Conservation (phyloP, 2,797 vertebrate genomes). For the Pseudocheirus occidentalis region DNA sequence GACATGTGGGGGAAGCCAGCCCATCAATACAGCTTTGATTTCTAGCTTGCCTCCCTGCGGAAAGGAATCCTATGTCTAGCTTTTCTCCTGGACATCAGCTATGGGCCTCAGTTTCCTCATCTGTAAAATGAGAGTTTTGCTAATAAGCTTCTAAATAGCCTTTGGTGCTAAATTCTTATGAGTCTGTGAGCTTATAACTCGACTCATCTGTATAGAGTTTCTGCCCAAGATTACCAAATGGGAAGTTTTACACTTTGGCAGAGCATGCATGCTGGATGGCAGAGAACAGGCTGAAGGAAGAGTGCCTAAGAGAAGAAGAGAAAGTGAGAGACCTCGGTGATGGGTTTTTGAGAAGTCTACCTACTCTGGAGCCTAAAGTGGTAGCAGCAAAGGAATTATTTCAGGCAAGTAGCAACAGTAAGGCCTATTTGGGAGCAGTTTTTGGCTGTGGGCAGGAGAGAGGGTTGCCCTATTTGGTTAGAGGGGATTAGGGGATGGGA, state of each 20-base stretch:
- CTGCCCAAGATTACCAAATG: not conserved
- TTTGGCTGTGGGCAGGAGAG: not conserved
- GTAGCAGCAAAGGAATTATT: not conserved
- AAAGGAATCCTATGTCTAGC: too few species aligned
- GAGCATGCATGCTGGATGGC: not conserved
- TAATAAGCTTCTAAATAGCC: not conserved
- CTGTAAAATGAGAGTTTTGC: not conserved
- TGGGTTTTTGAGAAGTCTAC: not conserved
- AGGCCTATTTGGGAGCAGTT: not conserved
- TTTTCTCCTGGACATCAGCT: not conserved
- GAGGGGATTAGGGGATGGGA: slow-evolving; percentile 35
- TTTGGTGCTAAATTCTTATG: not conserved
- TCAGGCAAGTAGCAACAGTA: not conserved
- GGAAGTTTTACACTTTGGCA: not conserved
- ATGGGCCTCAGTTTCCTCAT: slow-evolving; percentile 1
- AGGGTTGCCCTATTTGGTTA: not conserved
- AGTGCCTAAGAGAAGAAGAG: not conserved
- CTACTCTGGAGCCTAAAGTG: not conserved
- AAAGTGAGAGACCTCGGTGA: not conserved
- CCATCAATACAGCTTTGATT: too few species aligned
- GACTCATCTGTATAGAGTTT: not conserved
- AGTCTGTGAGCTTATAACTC: not conserved
- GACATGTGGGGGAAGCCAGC: not conserved
- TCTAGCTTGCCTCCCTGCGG: not conserved
- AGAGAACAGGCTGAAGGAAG: not conserved